Evolutionary conservation across 2,113 vertebrate species (phyloP).

Genomic region (Callithrix jacchus): DNA sequence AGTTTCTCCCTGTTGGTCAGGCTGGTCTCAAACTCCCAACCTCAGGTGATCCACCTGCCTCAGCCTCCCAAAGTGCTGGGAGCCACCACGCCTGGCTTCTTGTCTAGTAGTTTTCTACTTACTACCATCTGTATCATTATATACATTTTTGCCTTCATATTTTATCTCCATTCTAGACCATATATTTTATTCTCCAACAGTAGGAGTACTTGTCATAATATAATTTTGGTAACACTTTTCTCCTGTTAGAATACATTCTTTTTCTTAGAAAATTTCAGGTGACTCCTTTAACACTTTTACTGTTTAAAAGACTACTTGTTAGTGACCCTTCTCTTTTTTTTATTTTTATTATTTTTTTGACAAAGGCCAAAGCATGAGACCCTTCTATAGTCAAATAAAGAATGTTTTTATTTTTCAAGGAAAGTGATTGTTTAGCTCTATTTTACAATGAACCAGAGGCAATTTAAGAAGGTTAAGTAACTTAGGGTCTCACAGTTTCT

Average conservation of each 20-base stretch:
- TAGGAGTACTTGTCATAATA: background rate
- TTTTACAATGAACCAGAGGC: constrained; percentile 29
- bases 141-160: background rate
- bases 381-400: background rate
- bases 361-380: background rate
- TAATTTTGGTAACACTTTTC: constrained; percentile 37
- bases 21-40: too few relatives aligned
- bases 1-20: too few relatives aligned
- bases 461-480: background rate
- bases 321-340: background rate
- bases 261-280: constrained; percentile 39
- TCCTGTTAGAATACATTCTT: background rate
- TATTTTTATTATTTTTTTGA: too few relatives aligned
- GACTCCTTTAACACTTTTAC: background rate
- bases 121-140: background rate
- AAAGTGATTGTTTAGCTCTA: background rate
- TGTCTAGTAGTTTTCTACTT: background rate
- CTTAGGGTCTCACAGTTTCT: constrained; percentile 13
- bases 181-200: background rate
- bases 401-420: background rate
- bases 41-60: too few relatives aligned
- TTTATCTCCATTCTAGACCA: background rate
- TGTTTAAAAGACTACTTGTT: background rate
- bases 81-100: background rate
- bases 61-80: too few relatives aligned